These are phyloP conservation scores for Rhabdomys dilectus DNA, from an alignment of 2,113 vertebrate species.

Conservation along the genomic window DNA sequence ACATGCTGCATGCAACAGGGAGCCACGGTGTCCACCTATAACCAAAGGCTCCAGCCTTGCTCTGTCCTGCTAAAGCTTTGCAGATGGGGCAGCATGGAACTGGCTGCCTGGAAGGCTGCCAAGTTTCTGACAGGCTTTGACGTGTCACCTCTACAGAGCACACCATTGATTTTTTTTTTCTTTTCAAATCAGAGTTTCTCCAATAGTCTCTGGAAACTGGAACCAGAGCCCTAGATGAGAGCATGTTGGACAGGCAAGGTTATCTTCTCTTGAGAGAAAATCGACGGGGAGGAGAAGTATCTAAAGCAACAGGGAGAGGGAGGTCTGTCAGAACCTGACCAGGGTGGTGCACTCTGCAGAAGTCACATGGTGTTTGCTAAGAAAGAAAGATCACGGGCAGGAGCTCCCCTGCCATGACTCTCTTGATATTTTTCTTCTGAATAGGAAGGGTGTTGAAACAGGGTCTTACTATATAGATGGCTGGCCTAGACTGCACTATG, in stretches of 20 bases:
- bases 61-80: accelerated
- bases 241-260: neutral
- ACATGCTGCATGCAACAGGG: accelerated
- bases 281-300: neutral
- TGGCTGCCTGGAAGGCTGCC: neutral
- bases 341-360: neutral
- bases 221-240: conserved; percentile 34
- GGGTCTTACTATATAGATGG: neutral
- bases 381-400: neutral
- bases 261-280: conserved; percentile 52
- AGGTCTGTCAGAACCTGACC: neutral
- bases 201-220: neutral
- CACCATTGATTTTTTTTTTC: conserved; percentile 26
- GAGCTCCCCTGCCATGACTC: accelerated
- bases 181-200: conserved; percentile 55
- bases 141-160: neutral
- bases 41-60: neutral
- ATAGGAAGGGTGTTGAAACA: neutral
- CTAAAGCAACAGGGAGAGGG: neutral
- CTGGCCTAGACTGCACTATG: neutral
- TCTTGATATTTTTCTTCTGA: neutral
- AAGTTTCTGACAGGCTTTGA: neutral
- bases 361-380: neutral
- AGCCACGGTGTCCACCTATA: neutral
- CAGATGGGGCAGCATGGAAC: accelerated